A percentile compares a stretch with the other conserved stretches of the same genome.
Conservation (phyloP, 2,888 invertebrate species). For the Sepiola atlantica region DNA sequence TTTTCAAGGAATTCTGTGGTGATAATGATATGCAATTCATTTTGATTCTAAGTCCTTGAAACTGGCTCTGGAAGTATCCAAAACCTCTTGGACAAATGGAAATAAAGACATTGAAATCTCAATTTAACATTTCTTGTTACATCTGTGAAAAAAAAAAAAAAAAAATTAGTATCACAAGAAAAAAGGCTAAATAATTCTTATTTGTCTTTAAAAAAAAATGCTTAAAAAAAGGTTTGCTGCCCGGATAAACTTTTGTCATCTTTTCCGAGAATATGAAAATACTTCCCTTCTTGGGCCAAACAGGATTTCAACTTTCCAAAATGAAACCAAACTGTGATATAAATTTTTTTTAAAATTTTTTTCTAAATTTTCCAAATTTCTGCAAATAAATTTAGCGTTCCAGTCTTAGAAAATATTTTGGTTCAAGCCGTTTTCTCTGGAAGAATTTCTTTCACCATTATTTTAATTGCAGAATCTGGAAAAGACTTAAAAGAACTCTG, state of each 20-base stretch:
- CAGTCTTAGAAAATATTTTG: neutral
- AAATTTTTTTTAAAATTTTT: neutral
- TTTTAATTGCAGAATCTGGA: neutral
- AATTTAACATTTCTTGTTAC: no score
- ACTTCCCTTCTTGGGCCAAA: neutral
- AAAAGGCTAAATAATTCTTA: neutral
- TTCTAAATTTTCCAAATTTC: neutral
- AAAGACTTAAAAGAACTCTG: neutral
- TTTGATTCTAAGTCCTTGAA: no score
- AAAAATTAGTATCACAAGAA: neutral
- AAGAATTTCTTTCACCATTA: neutral
- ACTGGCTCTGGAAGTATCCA: no score
- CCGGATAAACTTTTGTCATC: neutral
- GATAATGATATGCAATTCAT: no score
- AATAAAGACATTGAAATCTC: no score
- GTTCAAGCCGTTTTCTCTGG: neutral
- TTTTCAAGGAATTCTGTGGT: no score
- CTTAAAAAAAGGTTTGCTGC: neutral
- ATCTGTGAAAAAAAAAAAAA: no score
- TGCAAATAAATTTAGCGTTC: neutral
- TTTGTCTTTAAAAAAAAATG: neutral
- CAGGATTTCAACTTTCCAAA: neutral
- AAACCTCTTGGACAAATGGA: no score
- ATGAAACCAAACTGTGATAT: neutral
- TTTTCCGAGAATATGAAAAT: neutral